Percentiles rank a stretch among this genome's conserved stretches.
phyloP scores from a whole-genome alignment of 2,888 invertebrate genomes.

The Dascillus cervinus region DNA sequence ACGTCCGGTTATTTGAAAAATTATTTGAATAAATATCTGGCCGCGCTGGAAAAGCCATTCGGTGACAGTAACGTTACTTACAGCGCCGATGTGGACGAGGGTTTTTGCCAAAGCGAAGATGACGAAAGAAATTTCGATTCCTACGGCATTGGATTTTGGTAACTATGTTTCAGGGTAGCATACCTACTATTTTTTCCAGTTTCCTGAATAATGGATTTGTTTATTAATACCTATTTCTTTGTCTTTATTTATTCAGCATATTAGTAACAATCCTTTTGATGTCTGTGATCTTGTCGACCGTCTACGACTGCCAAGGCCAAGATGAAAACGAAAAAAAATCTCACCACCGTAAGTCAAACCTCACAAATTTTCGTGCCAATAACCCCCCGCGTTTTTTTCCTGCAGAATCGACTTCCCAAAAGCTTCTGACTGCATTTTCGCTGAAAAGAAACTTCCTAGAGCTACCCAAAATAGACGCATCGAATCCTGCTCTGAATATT shows the following conservation, averaged over 20 bases:
- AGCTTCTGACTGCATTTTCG: slow-evolving; percentile 32
- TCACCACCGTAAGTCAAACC: slow-evolving; percentile 1
- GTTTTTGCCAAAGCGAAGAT: slow-evolving; percentile 31
- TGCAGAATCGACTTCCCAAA: slow-evolving; percentile 5
- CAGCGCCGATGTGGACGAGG: slow-evolving; percentile 33
- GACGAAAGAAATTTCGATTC: slow-evolving; percentile 26
- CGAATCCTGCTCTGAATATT: slow-evolving; percentile 42
- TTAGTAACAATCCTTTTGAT: slow-evolving; percentile 29
- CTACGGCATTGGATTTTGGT: slow-evolving; percentile 38
- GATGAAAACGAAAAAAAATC: slow-evolving; percentile 22
- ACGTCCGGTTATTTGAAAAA: slow-evolving; percentile 28
- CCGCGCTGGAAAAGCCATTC: too few relatives aligned
- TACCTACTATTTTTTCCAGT: too few relatives aligned
- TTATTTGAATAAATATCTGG: slow-evolving; percentile 29
- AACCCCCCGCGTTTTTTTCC: background rate
- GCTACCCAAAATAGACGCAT: slow-evolving; percentile 41
- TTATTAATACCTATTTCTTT: too few relatives aligned
- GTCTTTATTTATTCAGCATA: slow-evolving; percentile 31
- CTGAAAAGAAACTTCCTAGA: slow-evolving; percentile 34
- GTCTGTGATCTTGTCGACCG: slow-evolving; percentile 32
- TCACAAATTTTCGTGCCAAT: slow-evolving; percentile 1
- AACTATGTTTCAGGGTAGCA: slow-evolving; percentile 38
- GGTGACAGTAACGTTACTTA: slow-evolving; percentile 26
- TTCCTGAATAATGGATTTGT: too few relatives aligned
- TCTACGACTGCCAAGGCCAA: slow-evolving; percentile 31